Base-by-base conservation (phyloP, 2,888 invertebrate genomes). In the Chymomyza procnemis region DNA sequence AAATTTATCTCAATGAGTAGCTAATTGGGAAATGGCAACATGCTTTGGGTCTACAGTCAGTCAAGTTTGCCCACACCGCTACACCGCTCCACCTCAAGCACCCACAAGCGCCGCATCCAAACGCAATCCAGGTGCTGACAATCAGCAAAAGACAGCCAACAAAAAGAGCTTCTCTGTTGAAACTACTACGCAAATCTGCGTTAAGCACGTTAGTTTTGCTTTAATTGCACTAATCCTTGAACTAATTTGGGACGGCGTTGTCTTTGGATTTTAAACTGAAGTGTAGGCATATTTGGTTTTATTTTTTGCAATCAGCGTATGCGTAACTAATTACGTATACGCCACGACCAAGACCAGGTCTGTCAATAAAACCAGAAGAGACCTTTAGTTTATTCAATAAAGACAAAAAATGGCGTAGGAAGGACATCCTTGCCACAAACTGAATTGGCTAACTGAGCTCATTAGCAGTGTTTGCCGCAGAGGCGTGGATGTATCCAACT, bases 1-100 rank as follows among this genome's bases (percentile, higher is more conserved):
- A 88, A 83, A 83, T 88, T 88, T 87, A 85, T 85, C 87, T 85
- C 85, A 87, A 83, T 83, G 85, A 83, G 83, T 77, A 79, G 88
- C 83, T 88, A 83, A 83, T 83, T 83, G 83, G 87, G 79, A 83
- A 83, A 88, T 85, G 76, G 87, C 77, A 82, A 84, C 76, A 74
- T 75, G 72, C 75, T 41, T 41, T 41, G 34, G 34, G 34, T 41
- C 34, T 41, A 41, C 34, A 41, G 34, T 12, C 34, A 41, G 34
- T 12, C 34, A 41, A 41, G 2, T 41, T 41, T 3, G 12, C 34
- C 34, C 34, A 41, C 6, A 12, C 34, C 34, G 3, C 68, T 48
- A n/a, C n/a, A n/a, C n/a, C n/a, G n/a, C n/a, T 47, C 41, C 12
- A n/a, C 52, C 57, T 50, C 18, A 26, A 26, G 26, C 26, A n/a